Evolutionary conservation across 64 coral and sea anemone species (phyloP), one percentile per base, ranked within the genome.

Genomic region (Platygyra sinensis): DNA sequence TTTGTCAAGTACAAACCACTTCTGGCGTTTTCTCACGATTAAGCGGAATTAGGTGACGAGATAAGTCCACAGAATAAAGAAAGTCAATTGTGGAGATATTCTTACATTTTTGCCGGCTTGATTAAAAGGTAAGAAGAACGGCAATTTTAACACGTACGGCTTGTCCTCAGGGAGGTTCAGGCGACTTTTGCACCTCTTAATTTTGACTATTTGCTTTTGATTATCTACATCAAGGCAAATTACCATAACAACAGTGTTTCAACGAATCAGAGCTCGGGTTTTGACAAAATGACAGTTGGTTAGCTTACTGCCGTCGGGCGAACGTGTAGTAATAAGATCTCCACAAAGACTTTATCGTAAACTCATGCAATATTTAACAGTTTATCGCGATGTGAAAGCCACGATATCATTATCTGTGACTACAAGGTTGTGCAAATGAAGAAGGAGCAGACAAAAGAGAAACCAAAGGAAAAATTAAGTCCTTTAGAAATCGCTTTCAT

Each of bases 141-240:
- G 38, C 51, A 28, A 52, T 55, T 51, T 71, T 71, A 51, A 52
- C 62, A 71, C 81, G 38, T 51, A 8, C 22, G 2, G 33, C n/a
- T 49, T 85, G 20, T 67, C 9, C 38, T 27, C 33, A 29, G 3
- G 33, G 33, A 33, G 14, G n/a, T 11, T 59, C 31, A 62, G 55
- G 29, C 57, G 17, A 17, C 65, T 19, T 71, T 85, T 39, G 18
- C 81, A 71, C 1, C 63, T 71, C 32, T 50, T 71, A 83, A 80
- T 80, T 85, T 29, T 72, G 36, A 85, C 38, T 63, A 80, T 80
- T 83, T 83, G 8, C 80, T 83, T 67, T 83, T 11, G 55, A 67
- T 65, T 83, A 67, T 79, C 76, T 54, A 55, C 51, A 79, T 55
- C 49, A 55, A 22, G 76, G 13, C 0, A 85, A 83, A 71, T 85